Percentiles rank a stretch among this genome's conserved stretches.
These are phyloP conservation scores for Chaetodon auriga DNA, from an alignment of 2,113 vertebrate species.

Conservation along the genomic window DNA sequence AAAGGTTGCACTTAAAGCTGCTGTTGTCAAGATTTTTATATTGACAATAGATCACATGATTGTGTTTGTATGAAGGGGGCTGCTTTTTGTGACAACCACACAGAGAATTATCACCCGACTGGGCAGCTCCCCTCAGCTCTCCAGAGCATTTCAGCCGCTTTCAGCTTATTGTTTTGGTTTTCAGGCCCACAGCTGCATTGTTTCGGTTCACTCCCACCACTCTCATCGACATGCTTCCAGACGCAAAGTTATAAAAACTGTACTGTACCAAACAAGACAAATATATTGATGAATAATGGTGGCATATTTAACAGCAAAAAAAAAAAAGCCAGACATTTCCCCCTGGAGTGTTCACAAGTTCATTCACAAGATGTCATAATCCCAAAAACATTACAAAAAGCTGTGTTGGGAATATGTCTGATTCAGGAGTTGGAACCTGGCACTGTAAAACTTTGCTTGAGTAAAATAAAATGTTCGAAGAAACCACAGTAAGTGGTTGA, in stretches of 20 bases:
- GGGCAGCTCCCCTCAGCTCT: background rate
- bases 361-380: too few species aligned
- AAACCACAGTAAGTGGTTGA: background rate
- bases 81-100: background rate
- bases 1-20: background rate
- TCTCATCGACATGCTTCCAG: background rate
- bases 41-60: background rate
- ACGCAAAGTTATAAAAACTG: background rate
- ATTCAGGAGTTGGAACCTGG: too few species aligned
- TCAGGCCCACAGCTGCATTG: background rate
- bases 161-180: background rate
- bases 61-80: background rate
- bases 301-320: background rate
- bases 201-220: background rate
- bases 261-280: background rate
- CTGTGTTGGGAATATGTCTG: too few species aligned
- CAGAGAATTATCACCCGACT: background rate
- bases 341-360: too few species aligned
- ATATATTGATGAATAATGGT: background rate
- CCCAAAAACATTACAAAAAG: too few species aligned
- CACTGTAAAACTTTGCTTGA: too few species aligned
- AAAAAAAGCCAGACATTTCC: background rate
- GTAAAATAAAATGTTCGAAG: background rate
- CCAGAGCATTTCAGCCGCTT: background rate
- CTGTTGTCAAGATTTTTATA: background rate